Percentiles rank a stretch among this genome's conserved stretches.
These are phyloP conservation scores for Nomia melanderi DNA, from an alignment of 1,140 invertebrate genomes.

Conservation along the genomic window DNA sequence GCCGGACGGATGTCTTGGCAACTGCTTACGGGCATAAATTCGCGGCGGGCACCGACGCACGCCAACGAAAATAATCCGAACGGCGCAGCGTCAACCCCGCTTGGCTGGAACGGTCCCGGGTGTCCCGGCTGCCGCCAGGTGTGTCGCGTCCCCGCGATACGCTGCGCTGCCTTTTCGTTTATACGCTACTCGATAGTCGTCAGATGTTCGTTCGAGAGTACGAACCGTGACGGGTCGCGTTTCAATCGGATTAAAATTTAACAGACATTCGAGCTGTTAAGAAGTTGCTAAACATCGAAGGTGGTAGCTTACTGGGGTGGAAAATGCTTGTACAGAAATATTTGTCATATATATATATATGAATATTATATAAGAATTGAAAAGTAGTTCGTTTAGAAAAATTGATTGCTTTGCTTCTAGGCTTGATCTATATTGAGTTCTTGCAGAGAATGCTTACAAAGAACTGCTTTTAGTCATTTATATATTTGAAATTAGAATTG, in stretches of 20 bases:
- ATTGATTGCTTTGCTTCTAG: too few relatives aligned
- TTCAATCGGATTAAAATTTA: slow-evolving; percentile 12
- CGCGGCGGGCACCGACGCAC: slow-evolving; percentile 5
- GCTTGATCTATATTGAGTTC: slow-evolving; percentile 17
- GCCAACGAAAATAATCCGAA: slow-evolving; percentile 41
- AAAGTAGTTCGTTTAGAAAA: too few relatives aligned
- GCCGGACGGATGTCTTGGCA: slow-evolving; percentile 25
- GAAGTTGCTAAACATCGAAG: too few relatives aligned
- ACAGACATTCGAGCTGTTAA: too few relatives aligned
- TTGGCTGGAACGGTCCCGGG: not conserved
- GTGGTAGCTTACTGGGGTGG: too few relatives aligned
- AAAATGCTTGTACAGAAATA: too few relatives aligned
- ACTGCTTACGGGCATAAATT: slow-evolving; percentile 33
- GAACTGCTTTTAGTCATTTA: too few relatives aligned
- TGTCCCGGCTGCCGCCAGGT: slow-evolving; percentile 3
- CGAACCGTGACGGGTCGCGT: not conserved
- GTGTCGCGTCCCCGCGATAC: not conserved
- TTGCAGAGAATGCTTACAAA: too few relatives aligned
- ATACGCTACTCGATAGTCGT: not conserved
- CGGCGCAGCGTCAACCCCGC: not conserved
- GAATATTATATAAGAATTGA: too few relatives aligned
- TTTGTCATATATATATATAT: too few relatives aligned
- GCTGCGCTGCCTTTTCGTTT: not conserved
- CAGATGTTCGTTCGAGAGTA: slow-evolving; percentile 4
- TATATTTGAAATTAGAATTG: too few relatives aligned